Percentiles rank a stretch among this genome's conserved stretches.
Conservation (phyloP, 2,888 invertebrate species). For the Drosophila nr. perissopoda region DNA sequence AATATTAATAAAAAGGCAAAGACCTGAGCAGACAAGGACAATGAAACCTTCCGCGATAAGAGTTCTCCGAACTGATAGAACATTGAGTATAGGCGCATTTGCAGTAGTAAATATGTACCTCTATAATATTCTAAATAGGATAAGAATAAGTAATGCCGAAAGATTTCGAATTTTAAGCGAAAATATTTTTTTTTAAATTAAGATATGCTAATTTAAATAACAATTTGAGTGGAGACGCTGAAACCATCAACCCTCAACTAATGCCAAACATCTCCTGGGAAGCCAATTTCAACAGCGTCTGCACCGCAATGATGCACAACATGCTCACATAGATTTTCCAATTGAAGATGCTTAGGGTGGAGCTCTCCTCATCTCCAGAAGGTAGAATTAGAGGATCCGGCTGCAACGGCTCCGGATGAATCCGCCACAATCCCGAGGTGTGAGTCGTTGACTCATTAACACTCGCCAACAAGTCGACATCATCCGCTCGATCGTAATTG, state of each 20-base stretch:
- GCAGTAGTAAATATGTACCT: background rate
- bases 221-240: background rate
- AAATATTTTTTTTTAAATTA: background rate
- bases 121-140: background rate
- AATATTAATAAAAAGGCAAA: background rate
- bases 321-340: slow-evolving; percentile 48
- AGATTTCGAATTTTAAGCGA: background rate
- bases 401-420: background rate
- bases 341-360: slow-evolving; percentile 19
- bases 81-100: background rate
- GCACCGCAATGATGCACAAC: slow-evolving; percentile 41
- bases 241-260: background rate
- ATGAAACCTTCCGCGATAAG: background rate
- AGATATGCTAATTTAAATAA: background rate
- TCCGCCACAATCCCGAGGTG: background rate
- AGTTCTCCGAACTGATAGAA: background rate
- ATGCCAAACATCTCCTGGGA: slow-evolving; percentile 7
- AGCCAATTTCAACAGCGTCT: slow-evolving; percentile 34
- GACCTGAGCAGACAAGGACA: background rate
- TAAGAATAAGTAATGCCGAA: background rate
- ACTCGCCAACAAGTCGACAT: background rate
- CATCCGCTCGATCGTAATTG: background rate
- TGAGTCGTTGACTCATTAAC: background rate
- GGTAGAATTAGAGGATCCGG: background rate
- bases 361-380: background rate